Base-by-base conservation (phyloP, 2,113 vertebrate species). In the Brienomyrus longianalis region DNA sequence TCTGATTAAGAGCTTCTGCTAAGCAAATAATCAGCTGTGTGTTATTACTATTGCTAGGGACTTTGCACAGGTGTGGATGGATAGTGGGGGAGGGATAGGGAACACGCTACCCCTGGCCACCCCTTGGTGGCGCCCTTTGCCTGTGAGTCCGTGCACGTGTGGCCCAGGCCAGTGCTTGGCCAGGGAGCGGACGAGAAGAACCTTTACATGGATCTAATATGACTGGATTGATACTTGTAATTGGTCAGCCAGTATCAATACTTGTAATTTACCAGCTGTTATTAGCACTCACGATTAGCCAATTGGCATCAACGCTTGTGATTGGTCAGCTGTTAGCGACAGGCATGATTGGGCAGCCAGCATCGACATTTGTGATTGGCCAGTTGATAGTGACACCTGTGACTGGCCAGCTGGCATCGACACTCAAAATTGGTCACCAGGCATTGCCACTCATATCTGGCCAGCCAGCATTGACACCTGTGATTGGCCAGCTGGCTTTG, bases 1-100 rank as follows among this genome's bases (percentile, higher is more conserved):
- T 87, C 31, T 86, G 86, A 87, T 87, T 54, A 35, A 87, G 51
- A 87, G 86, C 50, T 87, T 87, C 19, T 87, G 50, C 51, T 87
- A 87, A 87, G 51, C 86, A 56, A 87, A 87, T 56, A 87, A 87
- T 87, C 51, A 87, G 35, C 35, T n/a, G n/a, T 27, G 51, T 87
- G 50, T 59, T 87, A 86, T 87, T 87, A 43, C 39, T 54, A 87
- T 5, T 43, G 51, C 51, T 31, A 54, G 86, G 35, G 15, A 52
- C 51, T 27, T 54, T 86, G 43, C 86, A 52, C 51, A 31, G 51
- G 50, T 87, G 51, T 87, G 31, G 52, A 19, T 4, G n/a, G 13
- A 21, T 56, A 5, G 13, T 10, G 45, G 83, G 47, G 39, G 17
- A 45, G 19, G 35, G 77, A n/a, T 62, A n/a, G 27, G 62, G 3